A percentile compares a stretch with the other conserved stretches of the same genome.
These are phyloP conservation scores for Erethizon dorsatum DNA, from an alignment of 2,797 vertebrate species.

Conservation along the genomic window DNA sequence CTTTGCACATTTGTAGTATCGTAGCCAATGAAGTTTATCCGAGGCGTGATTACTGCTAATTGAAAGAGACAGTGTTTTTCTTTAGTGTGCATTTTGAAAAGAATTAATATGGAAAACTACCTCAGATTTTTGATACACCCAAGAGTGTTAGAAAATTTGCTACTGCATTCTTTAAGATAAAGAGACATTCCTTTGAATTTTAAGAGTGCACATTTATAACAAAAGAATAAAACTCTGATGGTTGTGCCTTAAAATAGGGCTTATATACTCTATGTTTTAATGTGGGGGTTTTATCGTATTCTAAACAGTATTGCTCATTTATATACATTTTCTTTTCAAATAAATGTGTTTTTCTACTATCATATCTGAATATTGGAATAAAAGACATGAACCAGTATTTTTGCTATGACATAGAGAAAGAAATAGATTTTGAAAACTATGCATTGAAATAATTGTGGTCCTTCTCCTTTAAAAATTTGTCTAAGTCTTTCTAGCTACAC, in stretches of 20 bases:
- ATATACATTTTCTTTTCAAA: neutral
- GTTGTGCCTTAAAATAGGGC: neutral
- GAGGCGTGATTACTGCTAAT: too few species aligned
- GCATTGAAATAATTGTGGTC: neutral
- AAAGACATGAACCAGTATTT: neutral
- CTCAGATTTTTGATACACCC: neutral
- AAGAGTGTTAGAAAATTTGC: neutral
- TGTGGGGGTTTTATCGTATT: neutral
- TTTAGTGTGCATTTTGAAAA: neutral
- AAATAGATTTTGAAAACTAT: neutral
- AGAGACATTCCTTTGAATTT: neutral
- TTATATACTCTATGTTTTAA: neutral
- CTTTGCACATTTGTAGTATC: too few species aligned
- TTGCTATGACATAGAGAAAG: neutral
- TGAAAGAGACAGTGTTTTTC: neutral
- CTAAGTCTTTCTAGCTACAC: neutral
- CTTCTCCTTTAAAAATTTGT: neutral
- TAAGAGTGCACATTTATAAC: neutral
- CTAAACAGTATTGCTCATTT: neutral
- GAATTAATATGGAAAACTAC: neutral
- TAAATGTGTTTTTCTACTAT: neutral
- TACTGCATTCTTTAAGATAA: neutral
- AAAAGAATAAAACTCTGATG: neutral
- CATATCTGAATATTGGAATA: neutral
- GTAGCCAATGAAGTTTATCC: too few species aligned